Conservation (phyloP, 2,797 vertebrate genomes). For the Lophotriccus pileatus region DNA sequence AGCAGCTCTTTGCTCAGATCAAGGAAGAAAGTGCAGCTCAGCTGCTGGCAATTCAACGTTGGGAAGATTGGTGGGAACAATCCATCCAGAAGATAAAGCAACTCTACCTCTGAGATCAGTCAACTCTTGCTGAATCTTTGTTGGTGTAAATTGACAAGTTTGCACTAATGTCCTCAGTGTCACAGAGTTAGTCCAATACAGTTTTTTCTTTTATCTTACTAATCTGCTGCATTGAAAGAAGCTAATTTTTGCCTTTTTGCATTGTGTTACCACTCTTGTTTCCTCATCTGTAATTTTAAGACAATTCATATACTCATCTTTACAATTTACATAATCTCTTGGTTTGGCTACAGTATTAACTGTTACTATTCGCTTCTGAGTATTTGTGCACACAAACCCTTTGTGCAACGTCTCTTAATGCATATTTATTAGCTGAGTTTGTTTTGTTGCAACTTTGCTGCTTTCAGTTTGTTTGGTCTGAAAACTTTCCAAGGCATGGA, state of each 20-base stretch:
- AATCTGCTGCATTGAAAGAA: background rate
- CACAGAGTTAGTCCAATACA: background rate
- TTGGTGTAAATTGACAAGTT: background rate
- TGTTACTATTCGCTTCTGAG: background rate
- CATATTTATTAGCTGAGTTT: background rate
- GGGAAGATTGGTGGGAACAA: slow-evolving; percentile 72
- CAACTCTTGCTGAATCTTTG: background rate
- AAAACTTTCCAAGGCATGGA: background rate
- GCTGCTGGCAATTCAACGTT: slow-evolving; percentile 49
- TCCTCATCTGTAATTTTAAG: background rate
- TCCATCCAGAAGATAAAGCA: slow-evolving; percentile 64
- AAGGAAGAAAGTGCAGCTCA: slow-evolving; percentile 59
- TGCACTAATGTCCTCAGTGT: background rate
- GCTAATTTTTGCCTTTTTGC: background rate
- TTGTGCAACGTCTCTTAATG: background rate
- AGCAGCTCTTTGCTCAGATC: slow-evolving; percentile 44
- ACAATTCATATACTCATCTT: background rate
- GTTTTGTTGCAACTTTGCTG: background rate
- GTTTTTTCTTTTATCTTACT: background rate
- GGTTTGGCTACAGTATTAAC: background rate
- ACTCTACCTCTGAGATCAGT: slow-evolving; percentile 35
- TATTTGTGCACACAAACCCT: background rate
- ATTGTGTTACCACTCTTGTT: background rate
- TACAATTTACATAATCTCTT: background rate
- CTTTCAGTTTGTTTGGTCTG: background rate